These are phyloP conservation scores for Malacoraja senta DNA, from an alignment of 2,797 vertebrate species.

Conservation along the genomic window DNA sequence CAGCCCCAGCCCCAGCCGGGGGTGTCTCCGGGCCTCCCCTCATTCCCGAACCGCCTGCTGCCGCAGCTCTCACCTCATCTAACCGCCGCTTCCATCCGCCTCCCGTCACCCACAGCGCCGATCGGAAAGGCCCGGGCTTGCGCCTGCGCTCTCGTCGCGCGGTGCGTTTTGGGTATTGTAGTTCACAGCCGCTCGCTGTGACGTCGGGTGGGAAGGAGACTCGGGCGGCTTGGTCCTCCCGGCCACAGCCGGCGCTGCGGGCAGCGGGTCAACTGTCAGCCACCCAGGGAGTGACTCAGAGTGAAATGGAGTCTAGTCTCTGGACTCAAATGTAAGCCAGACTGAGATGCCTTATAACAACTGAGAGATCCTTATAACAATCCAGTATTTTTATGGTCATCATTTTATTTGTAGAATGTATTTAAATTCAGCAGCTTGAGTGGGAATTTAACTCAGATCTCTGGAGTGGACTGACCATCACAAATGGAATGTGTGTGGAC, in stretches of 20 bases:
- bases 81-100: not conserved
- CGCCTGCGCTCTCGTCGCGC: not conserved
- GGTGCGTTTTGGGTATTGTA: not conserved
- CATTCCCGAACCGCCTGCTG: not conserved
- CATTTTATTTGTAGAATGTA: too few species aligned
- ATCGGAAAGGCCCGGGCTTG: not conserved
- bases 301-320: too few species aligned
- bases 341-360: too few species aligned
- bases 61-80: not conserved
- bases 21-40: not conserved
- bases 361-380: too few species aligned
- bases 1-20: not conserved
- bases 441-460: too few species aligned
- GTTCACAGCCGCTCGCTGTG: not conserved
- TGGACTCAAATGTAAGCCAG: too few species aligned
- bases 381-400: too few species aligned
- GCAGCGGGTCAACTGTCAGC: not conserved
- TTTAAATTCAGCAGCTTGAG: too few species aligned
- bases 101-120: not conserved
- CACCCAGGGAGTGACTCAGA: too few species aligned
- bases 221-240: not conserved
- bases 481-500: too few species aligned
- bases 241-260: not conserved
- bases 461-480: too few species aligned
- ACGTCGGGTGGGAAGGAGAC: not conserved